Percentiles rank a stretch among this genome's conserved stretches.
Conservation (phyloP, 2,888 invertebrate species). For the Leptinotarsa rubiginosa region DNA sequence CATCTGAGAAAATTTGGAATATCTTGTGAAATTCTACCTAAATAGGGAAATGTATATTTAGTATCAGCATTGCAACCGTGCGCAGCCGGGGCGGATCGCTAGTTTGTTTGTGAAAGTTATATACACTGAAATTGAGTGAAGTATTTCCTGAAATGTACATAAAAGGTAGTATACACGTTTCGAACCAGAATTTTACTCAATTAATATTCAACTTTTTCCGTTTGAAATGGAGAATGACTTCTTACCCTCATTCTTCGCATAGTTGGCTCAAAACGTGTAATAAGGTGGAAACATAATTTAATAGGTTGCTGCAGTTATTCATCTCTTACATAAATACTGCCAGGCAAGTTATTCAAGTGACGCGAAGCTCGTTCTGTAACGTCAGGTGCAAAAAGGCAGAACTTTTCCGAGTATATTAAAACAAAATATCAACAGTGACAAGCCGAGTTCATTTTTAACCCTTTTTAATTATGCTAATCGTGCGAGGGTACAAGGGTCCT, state of each 20-base stretch:
- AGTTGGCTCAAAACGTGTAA: not conserved
- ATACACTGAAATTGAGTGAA: too few species aligned
- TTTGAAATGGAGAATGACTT: too few species aligned
- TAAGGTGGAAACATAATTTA: conserved; percentile 36
- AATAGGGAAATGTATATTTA: too few species aligned
- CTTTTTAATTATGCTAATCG: conserved; percentile 43
- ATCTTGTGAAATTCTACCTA: too few species aligned
- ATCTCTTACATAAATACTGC: conserved; percentile 44
- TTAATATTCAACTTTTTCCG: too few species aligned
- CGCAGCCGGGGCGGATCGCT: too few species aligned
- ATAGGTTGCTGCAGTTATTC: conserved; percentile 38
- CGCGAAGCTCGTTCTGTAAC: conserved; percentile 45
- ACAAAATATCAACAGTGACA: conserved; percentile 46
- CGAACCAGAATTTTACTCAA: too few species aligned
- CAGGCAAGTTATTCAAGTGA: conserved; percentile 48
- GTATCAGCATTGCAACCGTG: too few species aligned
- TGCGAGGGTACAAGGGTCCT: conserved; percentile 23
- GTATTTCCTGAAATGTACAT: too few species aligned
- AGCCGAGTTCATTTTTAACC: conserved; percentile 43
- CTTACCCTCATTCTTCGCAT: conserved; percentile 15
- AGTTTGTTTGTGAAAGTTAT: too few species aligned
- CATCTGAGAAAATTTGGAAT: too few species aligned
- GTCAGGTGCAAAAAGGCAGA: conserved; percentile 52
- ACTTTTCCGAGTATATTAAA: conserved; percentile 52
- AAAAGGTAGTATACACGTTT: too few species aligned